phyloP scores from a whole-genome alignment of 2,113 vertebrate species.

The Dicaeum eximium region DNA sequence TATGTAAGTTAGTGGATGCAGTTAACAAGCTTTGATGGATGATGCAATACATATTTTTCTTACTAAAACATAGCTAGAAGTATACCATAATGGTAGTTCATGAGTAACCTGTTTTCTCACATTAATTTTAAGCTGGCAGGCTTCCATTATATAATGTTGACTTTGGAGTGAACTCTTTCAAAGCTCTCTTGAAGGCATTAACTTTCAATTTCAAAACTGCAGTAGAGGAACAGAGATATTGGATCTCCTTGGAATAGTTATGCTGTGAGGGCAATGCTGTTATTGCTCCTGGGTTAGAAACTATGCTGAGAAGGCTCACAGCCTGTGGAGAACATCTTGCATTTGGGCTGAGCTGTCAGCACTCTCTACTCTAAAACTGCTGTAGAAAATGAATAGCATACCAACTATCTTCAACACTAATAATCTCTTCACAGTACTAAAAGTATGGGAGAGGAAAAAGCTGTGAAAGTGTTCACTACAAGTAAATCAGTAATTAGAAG shows the following conservation, averaged over 20 bases:
- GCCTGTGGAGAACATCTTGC: background rate
- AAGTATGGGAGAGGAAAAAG: background rate
- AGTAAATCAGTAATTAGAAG: background rate
- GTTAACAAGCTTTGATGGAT: background rate
- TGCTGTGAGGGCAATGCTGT: background rate
- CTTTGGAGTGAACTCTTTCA: conserved; percentile 1
- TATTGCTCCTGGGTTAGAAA: background rate
- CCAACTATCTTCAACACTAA: background rate
- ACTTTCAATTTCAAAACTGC: background rate
- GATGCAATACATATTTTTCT: background rate
- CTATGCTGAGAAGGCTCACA: background rate
- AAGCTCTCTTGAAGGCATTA: background rate
- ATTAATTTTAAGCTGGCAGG: background rate
- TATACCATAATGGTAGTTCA: background rate
- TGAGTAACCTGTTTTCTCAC: background rate
- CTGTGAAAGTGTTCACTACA: background rate
- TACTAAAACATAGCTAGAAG: background rate
- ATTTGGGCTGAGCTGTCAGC: background rate
- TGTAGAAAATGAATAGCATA: background rate
- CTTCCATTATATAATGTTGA: background rate
- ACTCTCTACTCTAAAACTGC: background rate
- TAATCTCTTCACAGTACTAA: background rate
- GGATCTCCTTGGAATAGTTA: background rate
- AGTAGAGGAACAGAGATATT: background rate
- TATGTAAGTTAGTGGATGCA: background rate